Evolutionary conservation across 2,888 invertebrate species (phyloP), one percentile per base, ranked within the genome.

Genomic region (Leptinotarsa haldemani): DNA sequence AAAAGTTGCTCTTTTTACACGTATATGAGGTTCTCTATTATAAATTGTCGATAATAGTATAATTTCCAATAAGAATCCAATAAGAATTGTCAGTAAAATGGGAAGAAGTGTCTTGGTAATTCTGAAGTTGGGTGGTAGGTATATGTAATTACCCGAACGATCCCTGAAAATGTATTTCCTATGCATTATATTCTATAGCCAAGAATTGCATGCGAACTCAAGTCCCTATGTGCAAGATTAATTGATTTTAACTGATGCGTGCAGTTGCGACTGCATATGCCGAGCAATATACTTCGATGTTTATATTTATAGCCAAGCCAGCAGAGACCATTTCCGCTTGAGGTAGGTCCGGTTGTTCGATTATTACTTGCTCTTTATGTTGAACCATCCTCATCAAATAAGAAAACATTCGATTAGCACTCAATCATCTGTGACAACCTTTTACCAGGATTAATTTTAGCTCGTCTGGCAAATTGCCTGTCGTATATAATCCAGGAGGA

Each of bases 351-450:
- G 56, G 20, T 56, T 56, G 20, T 22, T 56, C 56, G 15, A 56
- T 56, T 56, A 56, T 56, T 56, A 56, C 22, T 56, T 56, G 56
- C 20, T 56, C 56, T 56, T 56, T 56, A 56, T 56, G 56, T 56
- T 56, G 56, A 9, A 22, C 56, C 56, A 56, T 56, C 25, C 13
- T 15, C 56, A 56, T 56, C 20, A 56, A 56, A 56, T 56, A 56
- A 56, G 56, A 56, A 56, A 16, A 22, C 56, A 56, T 56, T 56
- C 56, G 56, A 56, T 56, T 56, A 56, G 56, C 56, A 56, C 56
- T 56, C 56, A 25, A 56, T 56, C 56, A 56, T 56, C 22, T 56
- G 4, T 56, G 56, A 56, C 56, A 56, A 22, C 56, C 56, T 56
- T 56, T 56, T 56, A 56, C 56, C 56, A 13, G 56, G 56, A 56